Evolutionary conservation across 1,140 invertebrate genomes (phyloP), one percentile per base, ranked within the genome.

Genomic region (Linepithema humile): DNA sequence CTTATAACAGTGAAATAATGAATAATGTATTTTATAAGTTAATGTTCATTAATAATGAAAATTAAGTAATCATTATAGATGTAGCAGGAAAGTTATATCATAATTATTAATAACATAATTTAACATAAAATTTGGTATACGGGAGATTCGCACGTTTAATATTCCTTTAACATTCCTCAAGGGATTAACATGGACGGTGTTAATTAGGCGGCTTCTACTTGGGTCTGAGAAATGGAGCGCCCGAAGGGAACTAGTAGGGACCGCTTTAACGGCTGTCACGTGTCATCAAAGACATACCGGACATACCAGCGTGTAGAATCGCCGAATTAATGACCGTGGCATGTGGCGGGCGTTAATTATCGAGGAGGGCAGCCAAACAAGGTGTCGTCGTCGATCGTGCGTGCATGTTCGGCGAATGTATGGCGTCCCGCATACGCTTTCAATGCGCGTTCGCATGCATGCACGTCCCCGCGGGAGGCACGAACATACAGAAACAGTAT

Each of bases 311-410:
- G 55, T 75, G 78, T 69, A 85, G 78, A 87, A 85, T 83, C 84
- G 65, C 26, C 82, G 86, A 78, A 87, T 87, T 87, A 87, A 87
- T 85, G 84, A 74, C 72, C 53, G 73, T 50, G 67, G 73, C 86
- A 85, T 83, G 86, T 83, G 78, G 78, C 84, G 78, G 57, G 86
- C 86, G 82, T 87, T 87, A 85, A 87, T 87, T 85, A 87, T 85
- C 75, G 78, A 35, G 48, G 62, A 75, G 74, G 59, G 65, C 59
- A 26, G 59, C 65, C 60, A 67, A 64, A 83, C 72, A 73, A 87
- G 83, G 86, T 77, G 77, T 83, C 59, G 64, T 77, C 70, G 69
- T 82, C 78, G 65, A 72, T 82, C 69, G 78, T 82, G 69, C 40
- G 43, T 60, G 20, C 55, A 45, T 45, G 57, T 60, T 72, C 50